These are phyloP conservation scores for Caenorhabditis japonica DNA, from an alignment of 2,888 invertebrate species.

Conservation along the genomic window DNA sequence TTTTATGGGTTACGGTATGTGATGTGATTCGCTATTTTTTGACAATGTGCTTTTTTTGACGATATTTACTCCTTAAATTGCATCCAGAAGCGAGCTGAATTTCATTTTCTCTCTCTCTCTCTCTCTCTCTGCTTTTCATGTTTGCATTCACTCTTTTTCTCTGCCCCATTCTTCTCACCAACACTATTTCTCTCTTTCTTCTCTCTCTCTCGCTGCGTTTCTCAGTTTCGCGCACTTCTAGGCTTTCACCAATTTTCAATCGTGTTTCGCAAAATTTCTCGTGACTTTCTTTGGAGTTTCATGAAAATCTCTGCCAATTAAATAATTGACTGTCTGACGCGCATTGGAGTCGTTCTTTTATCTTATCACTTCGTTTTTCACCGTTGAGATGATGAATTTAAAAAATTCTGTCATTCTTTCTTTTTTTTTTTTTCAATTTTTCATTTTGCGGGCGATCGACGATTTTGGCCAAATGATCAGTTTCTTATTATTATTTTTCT, in stretches of 20 bases:
- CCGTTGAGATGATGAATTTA: too few relatives aligned
- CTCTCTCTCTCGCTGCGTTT: not conserved
- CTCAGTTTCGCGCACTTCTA: not conserved
- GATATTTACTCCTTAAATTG: too few relatives aligned
- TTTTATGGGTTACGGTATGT: too few relatives aligned
- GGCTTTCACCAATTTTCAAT: not conserved
- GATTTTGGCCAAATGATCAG: too few relatives aligned
- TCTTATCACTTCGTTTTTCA: slow-evolving; percentile 8
- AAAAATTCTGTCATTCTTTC: too few relatives aligned
- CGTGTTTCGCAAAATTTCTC: slow-evolving; percentile 12
- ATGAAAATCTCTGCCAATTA: too few relatives aligned
- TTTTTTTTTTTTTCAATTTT: too few relatives aligned
- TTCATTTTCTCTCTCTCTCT: not conserved
- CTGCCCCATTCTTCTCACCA: not conserved
- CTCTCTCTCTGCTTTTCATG: not conserved
- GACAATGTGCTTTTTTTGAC: too few relatives aligned
- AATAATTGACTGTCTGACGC: not conserved
- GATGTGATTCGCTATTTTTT: too few relatives aligned
- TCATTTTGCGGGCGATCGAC: too few relatives aligned
- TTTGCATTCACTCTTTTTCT: not conserved
- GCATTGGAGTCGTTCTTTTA: slow-evolving; percentile 8
- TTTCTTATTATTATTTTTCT: too few relatives aligned
- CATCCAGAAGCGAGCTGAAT: not conserved
- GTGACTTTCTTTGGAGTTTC: slow-evolving; percentile 7
- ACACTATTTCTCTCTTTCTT: not conserved